These are phyloP conservation scores for Limanda limanda DNA, from an alignment of 2,113 vertebrate genomes.

Conservation along the genomic window DNA sequence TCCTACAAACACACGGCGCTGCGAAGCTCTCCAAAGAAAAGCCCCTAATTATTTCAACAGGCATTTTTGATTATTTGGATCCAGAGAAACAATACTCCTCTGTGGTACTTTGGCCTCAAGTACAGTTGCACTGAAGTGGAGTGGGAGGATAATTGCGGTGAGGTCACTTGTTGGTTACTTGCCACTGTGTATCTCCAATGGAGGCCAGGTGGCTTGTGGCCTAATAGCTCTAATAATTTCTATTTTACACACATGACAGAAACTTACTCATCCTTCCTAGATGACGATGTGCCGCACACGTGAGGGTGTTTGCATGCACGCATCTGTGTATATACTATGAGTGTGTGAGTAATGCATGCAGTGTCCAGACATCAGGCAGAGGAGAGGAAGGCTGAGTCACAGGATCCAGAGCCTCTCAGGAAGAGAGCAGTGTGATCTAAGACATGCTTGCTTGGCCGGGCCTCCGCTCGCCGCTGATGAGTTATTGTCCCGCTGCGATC, in stretches of 20 bases:
- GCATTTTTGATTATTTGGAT: constrained; percentile 45
- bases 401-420: constrained; percentile 72
- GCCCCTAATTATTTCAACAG: constrained; percentile 31
- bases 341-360: constrained; percentile 15
- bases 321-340: neutral
- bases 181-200: constrained; percentile 40
- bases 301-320: neutral
- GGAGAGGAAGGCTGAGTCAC: constrained; percentile 76
- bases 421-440: constrained; percentile 76
- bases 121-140: constrained; percentile 37
- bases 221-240: neutral
- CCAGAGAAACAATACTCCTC: constrained; percentile 49
- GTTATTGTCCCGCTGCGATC: constrained; percentile 60
- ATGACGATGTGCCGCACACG: neutral
- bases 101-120: constrained; percentile 37
- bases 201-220: constrained; percentile 49
- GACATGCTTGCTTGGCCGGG: constrained; percentile 61
- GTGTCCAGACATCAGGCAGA: constrained; percentile 47
- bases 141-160: constrained; percentile 58
- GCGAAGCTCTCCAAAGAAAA: constrained; percentile 46
- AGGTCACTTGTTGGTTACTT: constrained; percentile 63
- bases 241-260: constrained; percentile 29
- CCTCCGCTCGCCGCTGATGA: constrained; percentile 66
- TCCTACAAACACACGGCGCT: constrained; percentile 18
- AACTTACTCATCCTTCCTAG: neutral